These are phyloP conservation scores for Oreochromis tanganicae DNA, from an alignment of 2,113 vertebrate genomes.

Conservation along the genomic window DNA sequence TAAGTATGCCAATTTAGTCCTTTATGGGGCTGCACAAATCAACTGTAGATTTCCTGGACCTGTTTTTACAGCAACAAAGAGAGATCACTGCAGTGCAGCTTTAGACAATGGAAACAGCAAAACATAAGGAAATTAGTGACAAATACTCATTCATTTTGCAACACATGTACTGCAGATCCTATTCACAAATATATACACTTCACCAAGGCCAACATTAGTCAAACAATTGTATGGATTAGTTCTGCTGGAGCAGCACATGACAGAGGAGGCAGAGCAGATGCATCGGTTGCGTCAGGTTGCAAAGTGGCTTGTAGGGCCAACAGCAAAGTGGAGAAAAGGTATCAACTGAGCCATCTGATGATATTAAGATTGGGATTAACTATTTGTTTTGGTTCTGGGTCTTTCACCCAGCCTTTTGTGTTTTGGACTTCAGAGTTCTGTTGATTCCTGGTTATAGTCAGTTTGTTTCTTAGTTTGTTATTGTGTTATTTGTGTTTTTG, in stretches of 20 bases:
- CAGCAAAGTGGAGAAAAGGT: not conserved
- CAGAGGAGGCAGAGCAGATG: not conserved
- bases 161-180: not conserved
- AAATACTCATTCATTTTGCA: not conserved
- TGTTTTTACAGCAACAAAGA: not conserved
- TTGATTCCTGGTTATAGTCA: not conserved
- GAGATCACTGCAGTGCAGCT: not conserved
- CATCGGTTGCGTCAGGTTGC: not conserved
- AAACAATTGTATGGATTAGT: not conserved
- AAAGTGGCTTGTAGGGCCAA: not conserved
- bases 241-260: not conserved
- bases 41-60: constrained; percentile 47
- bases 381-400: not conserved
- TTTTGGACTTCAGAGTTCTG: not conserved
- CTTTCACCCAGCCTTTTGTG: not conserved
- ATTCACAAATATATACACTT: not conserved
- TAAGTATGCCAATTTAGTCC: constrained; percentile 38
- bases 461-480: not conserved
- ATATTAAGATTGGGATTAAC: not conserved
- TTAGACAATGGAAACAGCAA: not conserved
- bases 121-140: not conserved
- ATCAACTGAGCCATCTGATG: not conserved
- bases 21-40: constrained; percentile 19
- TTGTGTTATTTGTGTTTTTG: not conserved
- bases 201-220: not conserved